These are phyloP conservation scores for Heliconius ismenius DNA, from an alignment of 2,888 invertebrate genomes.

Conservation along the genomic window DNA sequence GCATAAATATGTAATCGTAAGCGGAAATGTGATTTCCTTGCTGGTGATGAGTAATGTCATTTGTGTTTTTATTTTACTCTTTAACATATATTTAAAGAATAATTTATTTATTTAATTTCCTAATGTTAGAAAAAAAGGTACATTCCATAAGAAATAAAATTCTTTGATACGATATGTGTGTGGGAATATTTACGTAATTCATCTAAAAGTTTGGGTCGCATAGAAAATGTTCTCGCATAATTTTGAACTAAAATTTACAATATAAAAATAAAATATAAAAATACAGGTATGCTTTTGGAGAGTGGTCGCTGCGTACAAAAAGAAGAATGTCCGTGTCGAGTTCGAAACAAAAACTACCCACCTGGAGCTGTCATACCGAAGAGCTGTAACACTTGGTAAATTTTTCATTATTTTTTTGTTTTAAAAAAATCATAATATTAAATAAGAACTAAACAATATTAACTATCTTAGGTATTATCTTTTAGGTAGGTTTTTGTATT, in stretches of 20 bases:
- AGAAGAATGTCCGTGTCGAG: slow-evolving; percentile 89
- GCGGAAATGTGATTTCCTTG: slow-evolving; percentile 3
- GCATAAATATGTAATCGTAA: neutral
- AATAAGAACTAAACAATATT: too few relatives aligned
- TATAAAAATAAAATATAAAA: neutral
- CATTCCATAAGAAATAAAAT: neutral
- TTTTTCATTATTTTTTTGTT: neutral
- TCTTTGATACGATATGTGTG: too few relatives aligned
- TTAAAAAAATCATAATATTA: neutral
- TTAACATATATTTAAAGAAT: neutral
- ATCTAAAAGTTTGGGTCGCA: too few relatives aligned
- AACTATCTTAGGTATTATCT: too few relatives aligned
- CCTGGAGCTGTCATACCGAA: slow-evolving; percentile 87
- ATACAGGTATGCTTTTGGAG: slow-evolving; percentile 84
- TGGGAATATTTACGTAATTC: too few relatives aligned
- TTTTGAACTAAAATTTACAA: too few relatives aligned
- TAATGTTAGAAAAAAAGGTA: neutral
- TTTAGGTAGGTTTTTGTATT: too few relatives aligned
- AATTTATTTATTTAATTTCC: neutral
- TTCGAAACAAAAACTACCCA: slow-evolving; percentile 87
- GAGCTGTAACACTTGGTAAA: slow-evolving; percentile 92
- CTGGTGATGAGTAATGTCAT: neutral
- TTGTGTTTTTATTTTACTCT: neutral
- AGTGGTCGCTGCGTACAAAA: slow-evolving; percentile 87
- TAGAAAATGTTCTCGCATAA: too few relatives aligned